phyloP scores from a whole-genome alignment of 2,888 invertebrate genomes.

The Rugalucina vietnamica region DNA sequence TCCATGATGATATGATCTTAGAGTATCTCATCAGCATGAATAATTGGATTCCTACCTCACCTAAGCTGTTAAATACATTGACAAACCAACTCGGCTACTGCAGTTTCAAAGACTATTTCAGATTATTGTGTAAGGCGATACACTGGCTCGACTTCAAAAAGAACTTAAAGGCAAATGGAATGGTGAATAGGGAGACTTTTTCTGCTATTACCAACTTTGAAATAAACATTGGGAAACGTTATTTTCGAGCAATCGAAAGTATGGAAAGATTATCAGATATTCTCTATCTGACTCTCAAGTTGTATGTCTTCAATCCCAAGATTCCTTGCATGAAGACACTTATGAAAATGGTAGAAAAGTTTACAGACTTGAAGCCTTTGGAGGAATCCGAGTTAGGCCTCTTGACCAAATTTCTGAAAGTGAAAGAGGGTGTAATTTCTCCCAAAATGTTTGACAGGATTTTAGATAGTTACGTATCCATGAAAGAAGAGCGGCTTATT shows the following conservation, averaged over 20 bases:
- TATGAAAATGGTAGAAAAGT: not conserved
- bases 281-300: not conserved
- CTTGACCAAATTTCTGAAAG: not conserved
- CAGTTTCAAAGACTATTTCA: not conserved
- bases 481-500: not conserved
- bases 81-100: not conserved
- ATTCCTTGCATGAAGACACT: not conserved
- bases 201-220: not conserved
- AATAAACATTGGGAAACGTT: not conserved
- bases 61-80: not conserved
- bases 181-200: not conserved
- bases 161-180: not conserved
- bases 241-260: not conserved
- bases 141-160: not conserved
- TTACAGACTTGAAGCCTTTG: not conserved
- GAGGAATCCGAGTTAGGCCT: not conserved
- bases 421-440: not conserved
- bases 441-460: not conserved
- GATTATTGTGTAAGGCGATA: not conserved
- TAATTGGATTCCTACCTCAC: not conserved
- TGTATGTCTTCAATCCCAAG: not conserved
- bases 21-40: not conserved
- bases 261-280: not conserved
- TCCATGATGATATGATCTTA: not conserved
- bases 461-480: not conserved